These are phyloP conservation scores for Napeogenes inachia DNA, from an alignment of 2,888 invertebrate genomes.

Conservation along the genomic window DNA sequence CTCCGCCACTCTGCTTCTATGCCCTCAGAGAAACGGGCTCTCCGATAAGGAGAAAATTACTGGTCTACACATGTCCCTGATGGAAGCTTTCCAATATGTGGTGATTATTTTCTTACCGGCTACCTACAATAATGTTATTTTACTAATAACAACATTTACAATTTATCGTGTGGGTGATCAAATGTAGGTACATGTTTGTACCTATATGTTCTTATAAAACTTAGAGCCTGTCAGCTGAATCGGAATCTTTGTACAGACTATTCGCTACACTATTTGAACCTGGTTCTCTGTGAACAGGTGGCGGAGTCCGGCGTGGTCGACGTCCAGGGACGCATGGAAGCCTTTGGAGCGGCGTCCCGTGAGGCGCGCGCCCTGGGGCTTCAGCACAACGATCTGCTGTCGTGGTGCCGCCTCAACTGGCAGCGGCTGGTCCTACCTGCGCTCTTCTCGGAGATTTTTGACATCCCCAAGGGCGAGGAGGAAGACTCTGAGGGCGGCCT, in stretches of 20 bases:
- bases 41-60: conserved; percentile 81
- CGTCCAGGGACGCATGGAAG: conserved; percentile 45
- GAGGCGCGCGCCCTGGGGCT: conserved; percentile 88
- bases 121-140: no score
- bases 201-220: no score
- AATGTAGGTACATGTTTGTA: no score
- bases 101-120: conserved; percentile 32
- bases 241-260: no score
- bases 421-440: conserved; percentile 90
- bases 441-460: conserved; percentile 97
- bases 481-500: conserved; percentile 35
- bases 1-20: conserved; percentile 90
- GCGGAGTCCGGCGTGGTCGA: conserved; percentile 31
- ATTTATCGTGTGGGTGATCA: no score
- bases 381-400: conserved; percentile 89
- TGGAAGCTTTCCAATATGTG: conserved; percentile 86
- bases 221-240: no score
- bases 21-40: conserved; percentile 87
- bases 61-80: conserved; percentile 82
- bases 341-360: conserved; percentile 57
- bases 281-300: conserved; percentile 27
- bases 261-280: no score
- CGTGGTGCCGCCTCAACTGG: conserved; percentile 96
- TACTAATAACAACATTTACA: no score
- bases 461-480: conserved; percentile 84